Percentiles rank a stretch among this genome's conserved stretches.
Conservation (phyloP, 2,888 invertebrate species). For the Dicroscelio sp. region DNA sequence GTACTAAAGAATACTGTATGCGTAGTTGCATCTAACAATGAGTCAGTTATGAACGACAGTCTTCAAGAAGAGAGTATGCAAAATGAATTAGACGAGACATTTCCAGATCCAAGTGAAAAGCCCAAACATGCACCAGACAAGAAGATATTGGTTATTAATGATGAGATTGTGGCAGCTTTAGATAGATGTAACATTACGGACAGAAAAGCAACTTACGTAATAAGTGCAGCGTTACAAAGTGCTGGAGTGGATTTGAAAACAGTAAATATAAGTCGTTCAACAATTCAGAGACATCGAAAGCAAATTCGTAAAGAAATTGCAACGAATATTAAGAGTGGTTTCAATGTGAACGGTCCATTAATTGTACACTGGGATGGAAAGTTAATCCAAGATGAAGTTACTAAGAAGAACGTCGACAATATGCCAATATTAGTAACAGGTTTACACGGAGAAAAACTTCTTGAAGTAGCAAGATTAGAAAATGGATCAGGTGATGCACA, state of each 20-base stretch:
- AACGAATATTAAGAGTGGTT: not conserved
- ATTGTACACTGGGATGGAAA: conserved; percentile 73
- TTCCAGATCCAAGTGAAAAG: too few species aligned
- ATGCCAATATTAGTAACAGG: conserved; percentile 53
- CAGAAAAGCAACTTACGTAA: not conserved
- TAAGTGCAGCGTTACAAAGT: not conserved
- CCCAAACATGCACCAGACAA: not conserved
- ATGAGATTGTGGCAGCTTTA: not conserved
- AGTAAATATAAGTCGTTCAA: not conserved
- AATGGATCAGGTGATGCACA: not conserved
- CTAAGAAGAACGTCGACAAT: conserved; percentile 35
- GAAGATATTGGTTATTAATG: not conserved
- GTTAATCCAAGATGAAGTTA: conserved; percentile 34
- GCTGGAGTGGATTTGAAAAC: not conserved
- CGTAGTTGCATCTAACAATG: too few species aligned
- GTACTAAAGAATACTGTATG: too few species aligned
- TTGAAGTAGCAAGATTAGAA: not conserved
- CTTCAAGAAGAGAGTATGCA: too few species aligned
- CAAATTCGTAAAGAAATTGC: not conserved
- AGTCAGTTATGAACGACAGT: too few species aligned
- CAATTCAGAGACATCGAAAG: not conserved
- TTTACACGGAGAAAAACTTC: conserved; percentile 10
- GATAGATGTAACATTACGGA: not conserved
- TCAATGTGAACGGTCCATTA: not conserved
- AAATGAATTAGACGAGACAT: too few species aligned